A percentile compares a stretch with the other conserved stretches of the same genome.
Evolutionary conservation across 92 coral and sea anemone species (phyloP).

Genomic region (Zoanthus sociatus): DNA sequence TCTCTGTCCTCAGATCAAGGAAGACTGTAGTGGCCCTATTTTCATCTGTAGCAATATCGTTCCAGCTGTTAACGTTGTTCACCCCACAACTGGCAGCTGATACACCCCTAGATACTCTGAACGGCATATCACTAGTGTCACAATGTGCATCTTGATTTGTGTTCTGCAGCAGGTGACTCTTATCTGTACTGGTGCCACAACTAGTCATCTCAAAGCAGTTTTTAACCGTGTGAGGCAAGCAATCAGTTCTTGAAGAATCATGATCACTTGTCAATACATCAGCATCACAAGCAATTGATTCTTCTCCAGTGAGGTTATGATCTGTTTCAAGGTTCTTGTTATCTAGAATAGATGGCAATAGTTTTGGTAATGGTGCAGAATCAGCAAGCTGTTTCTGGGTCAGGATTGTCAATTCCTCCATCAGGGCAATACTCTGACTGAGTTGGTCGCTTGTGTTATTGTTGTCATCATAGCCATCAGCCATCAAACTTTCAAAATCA

Average conservation of each 20-base stretch:
- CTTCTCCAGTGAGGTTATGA: background rate
- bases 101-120: slow-evolving; percentile 32
- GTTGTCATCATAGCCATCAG: slow-evolving; percentile 51
- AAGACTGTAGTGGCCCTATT: slow-evolving; percentile 44
- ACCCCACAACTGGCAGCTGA: slow-evolving; percentile 23
- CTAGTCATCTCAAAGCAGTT: background rate
- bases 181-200: background rate
- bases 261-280: background rate
- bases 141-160: slow-evolving; percentile 7
- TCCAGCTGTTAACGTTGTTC: slow-evolving; percentile 15
- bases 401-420: slow-evolving; percentile 74
- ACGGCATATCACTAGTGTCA: slow-evolving; percentile 6
- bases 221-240: background rate
- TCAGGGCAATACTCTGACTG: slow-evolving; percentile 60
- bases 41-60: slow-evolving; percentile 32
- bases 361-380: slow-evolving; percentile 38
- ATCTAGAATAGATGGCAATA: background rate
- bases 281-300: background rate
- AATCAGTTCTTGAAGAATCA: background rate
- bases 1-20: slow-evolving; percentile 58
- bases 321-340: background rate
- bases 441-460: slow-evolving; percentile 41
- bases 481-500: slow-evolving; percentile 38
- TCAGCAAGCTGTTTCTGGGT: slow-evolving; percentile 75
- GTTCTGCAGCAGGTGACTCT: background rate